These are phyloP conservation scores for Carduelis carduelis DNA, from an alignment of 2,797 vertebrate species.

Conservation along the genomic window DNA sequence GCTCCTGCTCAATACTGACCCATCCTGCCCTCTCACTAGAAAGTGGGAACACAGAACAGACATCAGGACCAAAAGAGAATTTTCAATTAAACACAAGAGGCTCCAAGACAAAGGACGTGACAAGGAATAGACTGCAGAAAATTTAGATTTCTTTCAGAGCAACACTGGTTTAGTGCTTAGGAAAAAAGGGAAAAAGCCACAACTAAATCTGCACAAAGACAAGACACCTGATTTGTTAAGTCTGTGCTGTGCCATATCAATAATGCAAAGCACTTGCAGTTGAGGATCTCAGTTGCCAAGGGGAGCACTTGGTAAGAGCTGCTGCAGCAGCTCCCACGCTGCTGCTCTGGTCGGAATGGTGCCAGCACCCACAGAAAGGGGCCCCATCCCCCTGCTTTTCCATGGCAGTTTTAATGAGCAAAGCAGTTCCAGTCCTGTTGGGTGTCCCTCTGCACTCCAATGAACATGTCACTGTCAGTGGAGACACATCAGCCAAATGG, in stretches of 20 bases:
- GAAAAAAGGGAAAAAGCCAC: not conserved
- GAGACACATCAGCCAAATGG: not conserved
- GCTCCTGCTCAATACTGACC: not conserved
- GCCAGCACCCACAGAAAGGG: rapidly evolving
- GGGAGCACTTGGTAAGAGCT: not conserved
- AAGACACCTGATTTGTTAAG: not conserved
- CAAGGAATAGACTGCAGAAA: not conserved
- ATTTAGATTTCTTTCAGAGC: not conserved
- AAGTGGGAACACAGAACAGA: not conserved
- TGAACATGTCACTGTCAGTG: not conserved
- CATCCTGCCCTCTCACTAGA: not conserved
- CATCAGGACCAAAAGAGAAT: conserved; percentile 2
- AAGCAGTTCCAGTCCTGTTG: not conserved
- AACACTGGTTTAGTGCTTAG: not conserved
- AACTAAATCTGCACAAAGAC: not conserved
- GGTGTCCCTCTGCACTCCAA: not conserved
- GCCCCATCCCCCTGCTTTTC: not conserved
- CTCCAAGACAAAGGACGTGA: not conserved
- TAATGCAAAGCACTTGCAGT: conserved; percentile 3
- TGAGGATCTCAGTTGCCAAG: conserved; percentile 12
- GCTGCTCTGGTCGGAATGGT: not conserved
- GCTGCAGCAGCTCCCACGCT: not conserved
- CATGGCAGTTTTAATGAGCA: not conserved
- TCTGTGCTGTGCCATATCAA: not conserved
- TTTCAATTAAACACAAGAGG: conserved; percentile 20